A percentile compares a stretch with the other conserved stretches of the same genome.
These are phyloP conservation scores for Paragorgia papillata DNA, from an alignment of 92 coral and sea anemone species.

Conservation along the genomic window DNA sequence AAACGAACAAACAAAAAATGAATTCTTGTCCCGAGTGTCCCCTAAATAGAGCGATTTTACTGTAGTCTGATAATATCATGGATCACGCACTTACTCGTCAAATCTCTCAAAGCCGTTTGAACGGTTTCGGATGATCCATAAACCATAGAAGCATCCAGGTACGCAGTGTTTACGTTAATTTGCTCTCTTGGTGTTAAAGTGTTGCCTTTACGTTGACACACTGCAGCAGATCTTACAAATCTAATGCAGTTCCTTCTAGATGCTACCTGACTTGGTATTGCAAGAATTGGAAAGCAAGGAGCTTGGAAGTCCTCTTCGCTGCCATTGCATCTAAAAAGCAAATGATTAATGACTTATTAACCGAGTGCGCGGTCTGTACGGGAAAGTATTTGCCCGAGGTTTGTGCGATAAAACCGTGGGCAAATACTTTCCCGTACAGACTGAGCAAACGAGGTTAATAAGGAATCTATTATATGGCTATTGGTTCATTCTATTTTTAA, in stretches of 20 bases:
- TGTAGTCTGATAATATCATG: not conserved
- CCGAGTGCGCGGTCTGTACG: too few relatives aligned
- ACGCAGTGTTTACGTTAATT: constrained; percentile 32
- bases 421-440: too few relatives aligned
- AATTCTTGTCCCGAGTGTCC: too few relatives aligned
- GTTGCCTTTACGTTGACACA: constrained; percentile 2
- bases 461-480: too few relatives aligned
- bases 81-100: not conserved
- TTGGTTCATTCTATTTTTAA: too few relatives aligned
- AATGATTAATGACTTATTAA: too few relatives aligned
- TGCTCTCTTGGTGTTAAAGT: constrained; percentile 9
- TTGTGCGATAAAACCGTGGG: too few relatives aligned
- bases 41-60: too few relatives aligned
- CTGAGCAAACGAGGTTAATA: too few relatives aligned
- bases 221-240: constrained; percentile 31
- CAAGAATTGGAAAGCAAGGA: constrained; percentile 14
- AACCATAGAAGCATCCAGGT: constrained; percentile 25
- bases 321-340: constrained; percentile 4
- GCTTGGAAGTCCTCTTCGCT: not conserved
- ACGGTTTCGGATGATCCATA: constrained; percentile 21
- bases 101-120: constrained; percentile 17
- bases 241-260: constrained; percentile 27
- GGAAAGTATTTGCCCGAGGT: too few relatives aligned
- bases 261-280: too few relatives aligned
- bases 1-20: too few relatives aligned